Base-by-base conservation (phyloP, 2,797 vertebrate genomes). In the Crocodylus rhombifer region DNA sequence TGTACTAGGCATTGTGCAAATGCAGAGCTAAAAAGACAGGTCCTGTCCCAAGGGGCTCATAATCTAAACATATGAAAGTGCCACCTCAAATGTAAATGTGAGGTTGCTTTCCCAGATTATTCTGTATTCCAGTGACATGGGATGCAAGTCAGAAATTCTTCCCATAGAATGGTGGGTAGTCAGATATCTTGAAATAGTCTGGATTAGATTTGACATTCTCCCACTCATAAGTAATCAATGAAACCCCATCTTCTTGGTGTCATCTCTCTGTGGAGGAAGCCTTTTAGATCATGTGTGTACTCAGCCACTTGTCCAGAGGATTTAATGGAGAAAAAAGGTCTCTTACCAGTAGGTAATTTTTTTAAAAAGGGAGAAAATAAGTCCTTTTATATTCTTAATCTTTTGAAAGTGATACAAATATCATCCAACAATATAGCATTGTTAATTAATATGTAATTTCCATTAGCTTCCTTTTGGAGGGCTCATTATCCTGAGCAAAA, bases 391-490 rank as follows among this genome's bases (percentile, higher is more conserved):
- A 11, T 65, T 83, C 56, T 14, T 74, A 55, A 89, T 91, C 17
- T 77, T 60, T 51, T 80, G 83, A 84, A 7, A 51, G 28, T 57
- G 84, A 86, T 84, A 92, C 62, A 93, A 96, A 95, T 96, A 92
- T 80, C 62, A 74, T 78, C 67, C 25, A n/a, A 67, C 74, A 88
- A 83, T 92, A 94, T 82, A 76, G 21, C 33, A 5, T 71, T 91
- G 80, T 88, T 96, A 95, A 96, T 96, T 95, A 96, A 91, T 95
- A 87, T 67, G 71, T 84, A 78, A 91, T 95, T 96, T 90, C 77
- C 63, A 78, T 95, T 93, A 87, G 85, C 51, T 95, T 95, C 73
- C 69, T 95, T 93, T 94, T 90, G 80, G 75, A 95, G 87, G 90
- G 83, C 76, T 96, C 85, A 87, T 95, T 97, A 93, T 88, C 77